Evolutionary conservation across 1,140 invertebrate genomes (phyloP), one percentile per base, ranked within the genome.

Genomic region (Himalopsyche phryganea): DNA sequence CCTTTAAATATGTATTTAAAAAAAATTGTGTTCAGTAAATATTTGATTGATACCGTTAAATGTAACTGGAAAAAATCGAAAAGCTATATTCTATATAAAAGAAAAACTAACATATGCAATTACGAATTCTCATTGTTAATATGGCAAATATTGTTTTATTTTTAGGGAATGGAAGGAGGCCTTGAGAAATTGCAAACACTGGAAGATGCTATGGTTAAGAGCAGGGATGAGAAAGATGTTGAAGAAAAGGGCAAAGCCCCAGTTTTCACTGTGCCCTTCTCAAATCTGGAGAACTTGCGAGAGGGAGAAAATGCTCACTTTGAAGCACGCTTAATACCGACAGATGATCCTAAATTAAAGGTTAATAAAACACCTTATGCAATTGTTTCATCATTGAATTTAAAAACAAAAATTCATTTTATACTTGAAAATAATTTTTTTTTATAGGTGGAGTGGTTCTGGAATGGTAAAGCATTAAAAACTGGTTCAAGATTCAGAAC

Each of bases 241-340:
- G 89, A 91, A 72, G 82, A 83, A 66, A 80, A 81, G 63, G 85
- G 87, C 41, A 89, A 89, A 72, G 91, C 93, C 44, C 94, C 94
- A 5, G 85, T 92, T 17, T 97, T 98, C 67, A 96, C 91, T 7
- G 88, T 89, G 40, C 94, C 94, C 13, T 75, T 97, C 14, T 87
- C 87, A 36, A 95, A 96, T 66, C 83, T 94, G 60, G 89, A 91
- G 61, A 88, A 83, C 66, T 71, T 96, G 19, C 82, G 90, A 13
- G 91, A 94, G 79, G 91, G 91, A 45, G 93, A 96, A 80, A 95
- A 88, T 70, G 87, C 90, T 56, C 95, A 98, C 77, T 95, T 98
- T 73, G 95, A 98, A 82, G 93, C 91, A 46, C 84, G 92, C 60
- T 80, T 98, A 11, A 91, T 86, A 33, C 96, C 95, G 13, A 90